Conservation (phyloP, 1,140 invertebrate species). For the Calephelis nemesis region DNA sequence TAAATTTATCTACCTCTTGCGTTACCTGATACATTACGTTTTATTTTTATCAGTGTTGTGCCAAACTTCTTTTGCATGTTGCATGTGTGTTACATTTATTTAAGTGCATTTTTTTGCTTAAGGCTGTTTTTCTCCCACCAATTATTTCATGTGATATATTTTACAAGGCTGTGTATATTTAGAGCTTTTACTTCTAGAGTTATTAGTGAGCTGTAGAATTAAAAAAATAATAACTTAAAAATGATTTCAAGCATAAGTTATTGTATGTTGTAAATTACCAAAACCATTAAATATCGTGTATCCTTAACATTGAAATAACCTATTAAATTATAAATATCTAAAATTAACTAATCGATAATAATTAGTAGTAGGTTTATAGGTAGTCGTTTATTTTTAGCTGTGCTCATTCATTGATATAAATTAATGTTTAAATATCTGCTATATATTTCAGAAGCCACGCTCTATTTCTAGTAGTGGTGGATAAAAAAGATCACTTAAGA, state of each 20-base stretch:
- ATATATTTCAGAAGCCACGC: too few species aligned
- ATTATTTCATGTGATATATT: constrained; percentile 24
- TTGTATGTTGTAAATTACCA: background rate
- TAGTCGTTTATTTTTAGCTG: too few species aligned
- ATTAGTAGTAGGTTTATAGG: too few species aligned
- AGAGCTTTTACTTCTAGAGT: constrained; percentile 18
- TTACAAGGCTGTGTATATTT: constrained; percentile 21
- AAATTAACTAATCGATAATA: too few species aligned
- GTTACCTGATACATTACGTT: constrained; percentile 46
- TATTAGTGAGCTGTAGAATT: background rate
- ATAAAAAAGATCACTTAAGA: too few species aligned
- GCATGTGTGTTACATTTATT: constrained; percentile 2
- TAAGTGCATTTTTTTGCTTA: constrained; percentile 8
- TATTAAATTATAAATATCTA: too few species aligned
- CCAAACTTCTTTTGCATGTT: constrained; percentile 27
- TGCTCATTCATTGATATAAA: too few species aligned
- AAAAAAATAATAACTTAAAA: background rate
- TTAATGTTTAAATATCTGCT: too few species aligned
- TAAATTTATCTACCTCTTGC: constrained; percentile 51
- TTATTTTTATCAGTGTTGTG: constrained; percentile 30
- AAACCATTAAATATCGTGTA: too few species aligned
- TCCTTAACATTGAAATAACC: too few species aligned
- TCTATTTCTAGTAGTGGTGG: too few species aligned
- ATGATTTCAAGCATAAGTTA: too few species aligned
- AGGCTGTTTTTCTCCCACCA: constrained; percentile 6